Evolutionary conservation across 2,797 vertebrate genomes (phyloP), one percentile per base, ranked within the genome.

Genomic region (Ispidina lecontei): DNA sequence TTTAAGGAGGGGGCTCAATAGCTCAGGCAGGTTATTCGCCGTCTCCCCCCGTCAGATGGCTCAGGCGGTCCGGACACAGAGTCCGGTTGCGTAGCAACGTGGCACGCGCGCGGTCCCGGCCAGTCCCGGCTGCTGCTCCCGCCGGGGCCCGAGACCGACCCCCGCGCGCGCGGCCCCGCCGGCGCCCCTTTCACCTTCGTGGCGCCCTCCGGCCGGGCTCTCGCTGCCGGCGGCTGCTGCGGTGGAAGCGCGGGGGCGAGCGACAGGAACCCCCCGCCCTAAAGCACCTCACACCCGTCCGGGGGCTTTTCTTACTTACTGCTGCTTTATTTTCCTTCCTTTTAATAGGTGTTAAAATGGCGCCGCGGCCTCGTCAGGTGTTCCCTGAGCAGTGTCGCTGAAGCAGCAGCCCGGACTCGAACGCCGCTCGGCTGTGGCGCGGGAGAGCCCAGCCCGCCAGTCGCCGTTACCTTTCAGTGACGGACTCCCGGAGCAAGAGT

Each of bases 21-120:
- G n/a, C 26, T 15, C 49, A 28, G 14, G 15, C 14, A 15, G 47
- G 47, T 49, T 49, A 25, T 47, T 47, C 46, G 22, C 46, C 46
- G 23, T 4, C 4, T 5, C 17, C 0, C 12, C 14, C 4, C 26
- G 0, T 3, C 22, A 6, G 47, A 49, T 3, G 4, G 22, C 22
- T 5, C 5, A 9, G 10, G 22, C 72, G 81, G 71, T 55, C 14
- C 55, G 7, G 59, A 35, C 54, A 1, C 6, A 4, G 58, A 5
- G 75, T 2, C 26, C 14, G 31, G 82, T 69, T 35, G 88, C 88
- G 31, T 3, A 35, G 95, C 88, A 69, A 59, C 89, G 10, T 6
- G 37, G 6, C 52, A 7, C 17, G 26, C 33, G 35, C 12, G 26
- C 13, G 6, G 14, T 6, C 3, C 3, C 4, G n/a, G 18, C 7